Evolutionary conservation across 2,888 invertebrate species (phyloP).

Genomic region (Trichacis sp.): DNA sequence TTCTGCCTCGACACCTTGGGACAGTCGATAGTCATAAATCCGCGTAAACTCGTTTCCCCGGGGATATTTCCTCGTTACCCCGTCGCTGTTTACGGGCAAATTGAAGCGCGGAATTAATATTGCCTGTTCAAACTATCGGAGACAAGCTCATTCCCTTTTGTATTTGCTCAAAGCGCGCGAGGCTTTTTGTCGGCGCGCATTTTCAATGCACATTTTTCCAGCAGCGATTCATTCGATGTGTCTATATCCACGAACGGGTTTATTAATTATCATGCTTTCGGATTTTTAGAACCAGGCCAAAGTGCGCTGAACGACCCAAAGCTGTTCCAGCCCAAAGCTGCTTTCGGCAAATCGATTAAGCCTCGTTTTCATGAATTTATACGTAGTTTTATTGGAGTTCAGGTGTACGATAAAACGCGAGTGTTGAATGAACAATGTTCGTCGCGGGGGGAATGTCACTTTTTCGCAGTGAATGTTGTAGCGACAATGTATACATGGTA

Average conservation of each 20-base stretch:
- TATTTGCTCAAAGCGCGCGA: background rate
- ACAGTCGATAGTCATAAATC: slow-evolving; percentile 42
- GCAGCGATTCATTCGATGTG: slow-evolving; percentile 3
- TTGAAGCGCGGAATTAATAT: slow-evolving; percentile 53
- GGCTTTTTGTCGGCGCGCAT: background rate
- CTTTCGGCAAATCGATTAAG: slow-evolving; percentile 58
- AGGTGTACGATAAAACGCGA: slow-evolving; percentile 62
- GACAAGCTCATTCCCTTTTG: slow-evolving; percentile 6
- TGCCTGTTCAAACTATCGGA: slow-evolving; percentile 51
- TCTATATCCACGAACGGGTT: slow-evolving; percentile 1
- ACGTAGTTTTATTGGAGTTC: slow-evolving; percentile 63
- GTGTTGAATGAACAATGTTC: slow-evolving; percentile 63
- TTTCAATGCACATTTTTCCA: background rate
- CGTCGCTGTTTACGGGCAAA: slow-evolving; percentile 24
- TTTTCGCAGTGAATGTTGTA: too few species aligned
- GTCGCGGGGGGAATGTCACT: slow-evolving; percentile 47
- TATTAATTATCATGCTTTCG: slow-evolving; percentile 21
- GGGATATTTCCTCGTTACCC: slow-evolving; percentile 37
- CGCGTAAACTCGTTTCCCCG: slow-evolving; percentile 40
- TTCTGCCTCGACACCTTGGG: slow-evolving; percentile 43
- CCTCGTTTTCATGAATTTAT: slow-evolving; percentile 67
- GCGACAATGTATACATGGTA: too few species aligned
- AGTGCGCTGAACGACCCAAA: slow-evolving; percentile 48
- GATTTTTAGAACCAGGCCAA: slow-evolving; percentile 54
- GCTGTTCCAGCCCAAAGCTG: slow-evolving; percentile 57